These are phyloP conservation scores for Microctenopoma stevenorrisi DNA, from an alignment of 2,797 vertebrate genomes.

Conservation along the genomic window DNA sequence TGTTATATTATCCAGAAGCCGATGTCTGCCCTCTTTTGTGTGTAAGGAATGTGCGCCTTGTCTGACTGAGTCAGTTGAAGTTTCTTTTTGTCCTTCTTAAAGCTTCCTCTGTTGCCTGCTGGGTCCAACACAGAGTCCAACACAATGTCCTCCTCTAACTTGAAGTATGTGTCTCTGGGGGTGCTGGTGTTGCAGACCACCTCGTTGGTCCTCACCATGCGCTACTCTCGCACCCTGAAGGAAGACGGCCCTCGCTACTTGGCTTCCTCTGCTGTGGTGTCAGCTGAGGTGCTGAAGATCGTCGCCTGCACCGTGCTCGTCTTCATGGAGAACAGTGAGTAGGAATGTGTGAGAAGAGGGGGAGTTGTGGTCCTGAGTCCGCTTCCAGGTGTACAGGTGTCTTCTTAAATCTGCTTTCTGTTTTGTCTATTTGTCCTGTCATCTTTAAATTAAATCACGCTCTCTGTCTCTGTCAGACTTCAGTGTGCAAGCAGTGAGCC, in stretches of 20 bases:
- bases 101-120: conserved; percentile 8
- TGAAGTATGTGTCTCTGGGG: conserved; percentile 90
- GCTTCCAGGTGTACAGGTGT: not conserved
- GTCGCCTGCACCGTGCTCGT: conserved; percentile 88
- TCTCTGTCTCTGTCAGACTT: conserved; percentile 81
- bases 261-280: conserved; percentile 96
- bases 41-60: not conserved
- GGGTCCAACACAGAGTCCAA: not conserved
- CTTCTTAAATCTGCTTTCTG: not conserved
- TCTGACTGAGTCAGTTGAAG: not conserved
- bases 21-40: not conserved
- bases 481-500: conserved; percentile 84
- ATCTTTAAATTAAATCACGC: not conserved
- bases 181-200: conserved; percentile 98
- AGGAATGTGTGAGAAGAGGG: not conserved
- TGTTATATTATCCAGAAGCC: not conserved
- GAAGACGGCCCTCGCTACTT: conserved; percentile 95
- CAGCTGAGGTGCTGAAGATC: conserved; percentile 94
- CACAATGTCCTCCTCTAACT: conserved; percentile 18
- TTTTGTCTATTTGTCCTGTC: not conserved
- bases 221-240: conserved; percentile 94
- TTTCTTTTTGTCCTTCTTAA: not conserved
- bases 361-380: not conserved
- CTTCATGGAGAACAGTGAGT: conserved; percentile 88
- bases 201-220: conserved; percentile 96